Percentiles rank a stretch among this genome's conserved stretches.
Conservation (phyloP, 2,888 invertebrate species). For the Cyclophora albipunctata region DNA sequence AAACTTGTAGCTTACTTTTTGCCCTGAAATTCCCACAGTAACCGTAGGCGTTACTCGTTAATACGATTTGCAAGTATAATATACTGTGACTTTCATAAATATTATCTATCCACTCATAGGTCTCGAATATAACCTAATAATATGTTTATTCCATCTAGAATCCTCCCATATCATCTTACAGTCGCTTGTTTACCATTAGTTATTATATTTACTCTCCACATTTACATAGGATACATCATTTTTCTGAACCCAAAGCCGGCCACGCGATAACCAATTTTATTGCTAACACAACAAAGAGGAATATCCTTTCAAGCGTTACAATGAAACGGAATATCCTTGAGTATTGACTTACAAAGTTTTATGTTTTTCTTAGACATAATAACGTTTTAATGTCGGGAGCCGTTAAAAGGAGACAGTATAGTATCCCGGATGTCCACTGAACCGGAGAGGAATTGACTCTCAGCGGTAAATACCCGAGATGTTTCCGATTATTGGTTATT, state of each 20-base stretch:
- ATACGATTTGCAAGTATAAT: no score
- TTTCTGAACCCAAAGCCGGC: constrained; percentile 6
- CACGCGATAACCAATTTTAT: constrained; percentile 9
- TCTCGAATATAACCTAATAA: not conserved
- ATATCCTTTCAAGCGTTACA: constrained; percentile 2
- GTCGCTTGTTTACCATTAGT: constrained; percentile 20
- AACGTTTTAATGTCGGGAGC: constrained; percentile 16
- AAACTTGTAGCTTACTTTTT: no score
- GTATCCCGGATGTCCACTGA: constrained; percentile 18
- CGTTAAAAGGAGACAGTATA: constrained; percentile 18
- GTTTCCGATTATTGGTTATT: no score
- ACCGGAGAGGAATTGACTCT: not conserved
- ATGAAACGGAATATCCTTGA: constrained; percentile 21
- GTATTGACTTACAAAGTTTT: constrained; percentile 17
- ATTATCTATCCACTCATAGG: no score
- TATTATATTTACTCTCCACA: constrained; percentile 21
- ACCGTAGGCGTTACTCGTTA: no score
- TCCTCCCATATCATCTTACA: constrained; percentile 17
- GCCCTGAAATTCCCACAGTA: no score
- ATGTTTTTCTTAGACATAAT: constrained; percentile 19
- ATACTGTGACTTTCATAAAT: no score
- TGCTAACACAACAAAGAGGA: constrained; percentile 7
- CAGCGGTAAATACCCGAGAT: constrained; percentile 1
- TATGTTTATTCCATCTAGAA: constrained; percentile 9
- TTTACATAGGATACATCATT: constrained; percentile 24